phyloP scores from a whole-genome alignment of 2,797 vertebrate genomes.

The Phylloscopus collybita region DNA sequence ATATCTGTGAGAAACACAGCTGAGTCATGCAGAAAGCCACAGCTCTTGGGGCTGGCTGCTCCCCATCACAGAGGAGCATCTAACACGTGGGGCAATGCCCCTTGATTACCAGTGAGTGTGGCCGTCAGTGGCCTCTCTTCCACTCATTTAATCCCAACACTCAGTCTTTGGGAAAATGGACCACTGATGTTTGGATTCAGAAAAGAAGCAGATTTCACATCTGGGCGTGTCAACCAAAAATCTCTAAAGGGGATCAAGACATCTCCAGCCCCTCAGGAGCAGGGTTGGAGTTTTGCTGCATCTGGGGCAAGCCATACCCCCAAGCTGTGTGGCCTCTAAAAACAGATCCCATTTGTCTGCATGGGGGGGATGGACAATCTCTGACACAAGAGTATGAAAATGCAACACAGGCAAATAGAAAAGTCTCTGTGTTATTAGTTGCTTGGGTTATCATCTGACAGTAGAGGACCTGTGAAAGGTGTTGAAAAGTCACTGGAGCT shows the following conservation, averaged over 20 bases:
- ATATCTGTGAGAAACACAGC: neutral
- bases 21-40: neutral
- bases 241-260: neutral
- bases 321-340: neutral
- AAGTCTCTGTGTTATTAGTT: neutral
- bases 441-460: neutral
- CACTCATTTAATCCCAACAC: neutral
- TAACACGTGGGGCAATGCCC: rapidly evolving
- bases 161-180: neutral
- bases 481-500: neutral
- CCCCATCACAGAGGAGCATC: neutral
- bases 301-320: neutral
- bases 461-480: neutral
- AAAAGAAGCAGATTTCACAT: neutral
- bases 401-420: neutral
- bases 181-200: neutral
- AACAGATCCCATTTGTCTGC: rapidly evolving
- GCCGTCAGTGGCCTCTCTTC: neutral
- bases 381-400: neutral
- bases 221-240: neutral
- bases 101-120: rapidly evolving
- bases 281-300: neutral
- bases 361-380: neutral
- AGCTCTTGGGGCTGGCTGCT: neutral
- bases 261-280: neutral